Conservation (phyloP, 2,888 invertebrate species). For the Eupithecia exiguata region DNA sequence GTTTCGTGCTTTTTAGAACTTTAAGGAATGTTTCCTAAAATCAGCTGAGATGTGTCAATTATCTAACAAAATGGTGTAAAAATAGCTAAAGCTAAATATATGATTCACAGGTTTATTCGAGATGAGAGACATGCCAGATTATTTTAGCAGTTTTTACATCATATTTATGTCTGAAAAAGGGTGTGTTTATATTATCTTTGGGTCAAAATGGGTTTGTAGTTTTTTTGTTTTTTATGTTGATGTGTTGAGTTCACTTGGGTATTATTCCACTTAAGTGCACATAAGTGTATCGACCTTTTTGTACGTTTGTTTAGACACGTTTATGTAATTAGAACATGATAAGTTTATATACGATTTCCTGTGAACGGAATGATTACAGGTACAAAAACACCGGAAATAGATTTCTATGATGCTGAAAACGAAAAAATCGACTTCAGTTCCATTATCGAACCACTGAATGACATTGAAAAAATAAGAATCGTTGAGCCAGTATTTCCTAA, state of each 20-base stretch:
- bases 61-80: neutral
- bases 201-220: neutral
- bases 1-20: neutral
- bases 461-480: conserved; percentile 58
- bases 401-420: conserved; percentile 72
- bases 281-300: neutral
- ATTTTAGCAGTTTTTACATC: neutral
- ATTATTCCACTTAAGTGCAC: neutral
- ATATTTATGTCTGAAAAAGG: neutral
- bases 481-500: conserved; percentile 73
- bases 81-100: neutral
- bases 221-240: neutral
- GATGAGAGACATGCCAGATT: neutral
- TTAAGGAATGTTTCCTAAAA: neutral
- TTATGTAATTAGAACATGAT: neutral
- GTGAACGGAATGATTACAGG: conserved; percentile 64
- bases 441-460: conserved; percentile 56
- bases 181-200: neutral
- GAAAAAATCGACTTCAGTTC: conserved; percentile 59
- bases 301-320: neutral
- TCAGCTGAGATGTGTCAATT: neutral
- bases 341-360: conserved; percentile 41
- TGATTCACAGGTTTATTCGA: neutral
- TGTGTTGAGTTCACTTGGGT: neutral
- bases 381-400: conserved; percentile 76